A percentile compares a stretch with the other conserved stretches of the same genome.
phyloP scores from a whole-genome alignment of 2,888 invertebrate genomes.

The Drosophila kanekoi region DNA sequence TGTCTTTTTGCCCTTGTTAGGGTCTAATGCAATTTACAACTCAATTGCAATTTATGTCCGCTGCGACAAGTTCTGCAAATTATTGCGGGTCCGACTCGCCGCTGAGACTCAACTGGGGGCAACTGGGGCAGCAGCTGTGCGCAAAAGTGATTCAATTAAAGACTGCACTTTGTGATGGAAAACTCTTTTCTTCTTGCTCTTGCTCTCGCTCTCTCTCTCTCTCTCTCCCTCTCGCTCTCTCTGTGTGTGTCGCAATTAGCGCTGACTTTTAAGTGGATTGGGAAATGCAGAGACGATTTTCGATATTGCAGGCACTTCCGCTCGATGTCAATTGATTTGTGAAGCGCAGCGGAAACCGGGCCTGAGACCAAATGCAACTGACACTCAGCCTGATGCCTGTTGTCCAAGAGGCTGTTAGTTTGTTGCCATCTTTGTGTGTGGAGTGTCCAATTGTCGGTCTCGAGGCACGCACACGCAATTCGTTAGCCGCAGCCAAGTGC shows the following conservation, averaged over 20 bases:
- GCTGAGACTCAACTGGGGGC: constrained; percentile 6
- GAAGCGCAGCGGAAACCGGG: constrained; percentile 26
- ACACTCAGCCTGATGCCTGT: constrained; percentile 8
- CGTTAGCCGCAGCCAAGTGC: constrained; percentile 55
- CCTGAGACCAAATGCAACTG: constrained; percentile 12
- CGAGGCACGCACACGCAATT: constrained; percentile 64
- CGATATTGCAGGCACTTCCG: constrained; percentile 42
- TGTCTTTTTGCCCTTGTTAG: constrained; percentile 33
- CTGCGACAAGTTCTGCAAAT: constrained; percentile 26
- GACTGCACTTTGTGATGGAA: constrained; percentile 40
- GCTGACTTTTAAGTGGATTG: constrained; percentile 34
- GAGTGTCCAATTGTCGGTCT: constrained; percentile 33
- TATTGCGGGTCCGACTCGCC: constrained; percentile 1
- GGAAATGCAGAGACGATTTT: constrained; percentile 39
- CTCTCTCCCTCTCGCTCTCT: background rate
- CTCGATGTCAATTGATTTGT: constrained; percentile 41
- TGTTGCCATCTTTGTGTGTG: constrained; percentile 29
- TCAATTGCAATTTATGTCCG: constrained; percentile 38
- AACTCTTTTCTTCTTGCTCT: constrained; percentile 16
- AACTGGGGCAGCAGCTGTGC: constrained; percentile 10
- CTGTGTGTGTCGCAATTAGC: constrained; percentile 28
- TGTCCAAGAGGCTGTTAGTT: constrained; percentile 44
- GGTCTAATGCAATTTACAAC: constrained; percentile 42
- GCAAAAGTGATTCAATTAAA: constrained; percentile 51
- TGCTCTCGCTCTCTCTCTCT: background rate